Evolutionary conservation across 2,888 invertebrate genomes (phyloP).

Genomic region (Catonia carolina): DNA sequence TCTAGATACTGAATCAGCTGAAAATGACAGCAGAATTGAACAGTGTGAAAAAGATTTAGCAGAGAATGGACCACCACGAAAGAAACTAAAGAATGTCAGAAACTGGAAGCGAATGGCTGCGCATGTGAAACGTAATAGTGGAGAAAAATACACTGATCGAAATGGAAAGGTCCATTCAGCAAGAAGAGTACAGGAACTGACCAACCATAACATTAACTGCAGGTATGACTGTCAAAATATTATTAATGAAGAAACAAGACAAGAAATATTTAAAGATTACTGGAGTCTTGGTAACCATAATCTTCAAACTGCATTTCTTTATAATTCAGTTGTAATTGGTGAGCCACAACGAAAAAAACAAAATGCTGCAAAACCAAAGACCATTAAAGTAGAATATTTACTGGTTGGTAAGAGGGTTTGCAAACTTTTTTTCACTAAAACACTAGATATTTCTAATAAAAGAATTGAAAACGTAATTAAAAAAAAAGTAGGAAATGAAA

Average conservation of each 20-base stretch:
- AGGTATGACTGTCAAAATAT: background rate
- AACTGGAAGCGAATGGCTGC: background rate
- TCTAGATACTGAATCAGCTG: too few relatives aligned
- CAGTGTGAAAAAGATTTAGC: background rate
- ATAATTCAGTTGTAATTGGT: background rate
- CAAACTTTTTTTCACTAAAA: constrained; percentile 11
- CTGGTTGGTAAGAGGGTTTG: constrained; percentile 14
- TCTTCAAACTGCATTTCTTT: constrained; percentile 11
- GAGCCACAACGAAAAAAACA: background rate
- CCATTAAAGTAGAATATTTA: background rate
- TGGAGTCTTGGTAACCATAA: constrained; percentile 12
- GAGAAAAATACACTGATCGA: background rate
- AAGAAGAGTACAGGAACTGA: background rate
- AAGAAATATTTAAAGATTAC: constrained; percentile 1
- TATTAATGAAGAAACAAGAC: background rate
- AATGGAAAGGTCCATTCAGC: background rate
- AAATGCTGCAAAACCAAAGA: background rate
- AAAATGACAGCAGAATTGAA: too few relatives aligned
- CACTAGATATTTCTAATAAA: constrained; percentile 15
- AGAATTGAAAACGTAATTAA: constrained; percentile 5
- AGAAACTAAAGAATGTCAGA: background rate
- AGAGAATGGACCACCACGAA: background rate
- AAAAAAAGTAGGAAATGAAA: constrained; percentile 8
- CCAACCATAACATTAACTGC: background rate
- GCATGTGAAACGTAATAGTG: background rate